Evolutionary conservation across 2,113 vertebrate species (phyloP).

Genomic region (Pithys albifrons): DNA sequence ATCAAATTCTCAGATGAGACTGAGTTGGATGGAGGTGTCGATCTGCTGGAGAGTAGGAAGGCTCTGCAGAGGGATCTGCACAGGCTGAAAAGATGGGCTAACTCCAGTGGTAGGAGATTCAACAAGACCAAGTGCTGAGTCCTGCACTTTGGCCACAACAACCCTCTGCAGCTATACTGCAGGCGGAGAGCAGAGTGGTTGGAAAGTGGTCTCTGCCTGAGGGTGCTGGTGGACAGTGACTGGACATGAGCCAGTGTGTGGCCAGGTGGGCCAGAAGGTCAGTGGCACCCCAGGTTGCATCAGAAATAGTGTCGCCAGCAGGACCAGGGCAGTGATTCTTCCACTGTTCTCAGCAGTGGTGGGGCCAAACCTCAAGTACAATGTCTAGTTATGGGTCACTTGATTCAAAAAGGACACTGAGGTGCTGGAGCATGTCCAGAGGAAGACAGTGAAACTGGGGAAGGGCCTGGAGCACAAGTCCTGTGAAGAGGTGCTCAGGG

Average conservation of each 20-base stretch:
- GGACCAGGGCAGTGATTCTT: rapidly evolving
- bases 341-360: neutral
- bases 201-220: too few species aligned
- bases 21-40: rapidly evolving
- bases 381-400: neutral
- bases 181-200: neutral
- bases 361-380: rapidly evolving
- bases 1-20: neutral
- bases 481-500: neutral
- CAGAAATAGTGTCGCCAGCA: neutral
- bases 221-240: rapidly evolving
- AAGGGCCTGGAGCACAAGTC: neutral
- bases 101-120: rapidly evolving
- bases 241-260: rapidly evolving
- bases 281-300: neutral
- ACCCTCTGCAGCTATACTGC: neutral
- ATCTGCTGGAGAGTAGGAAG: neutral
- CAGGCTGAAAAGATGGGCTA: too few species aligned
- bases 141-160: neutral
- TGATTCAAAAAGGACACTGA: neutral
- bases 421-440: neutral
- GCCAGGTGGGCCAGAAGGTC: neutral
- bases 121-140: neutral
- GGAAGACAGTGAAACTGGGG: neutral
- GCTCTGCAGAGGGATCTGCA: rapidly evolving